Evolutionary conservation across 2,113 vertebrate species (phyloP), one percentile per base, ranked within the genome.

Genomic region (Vombatus ursinus): DNA sequence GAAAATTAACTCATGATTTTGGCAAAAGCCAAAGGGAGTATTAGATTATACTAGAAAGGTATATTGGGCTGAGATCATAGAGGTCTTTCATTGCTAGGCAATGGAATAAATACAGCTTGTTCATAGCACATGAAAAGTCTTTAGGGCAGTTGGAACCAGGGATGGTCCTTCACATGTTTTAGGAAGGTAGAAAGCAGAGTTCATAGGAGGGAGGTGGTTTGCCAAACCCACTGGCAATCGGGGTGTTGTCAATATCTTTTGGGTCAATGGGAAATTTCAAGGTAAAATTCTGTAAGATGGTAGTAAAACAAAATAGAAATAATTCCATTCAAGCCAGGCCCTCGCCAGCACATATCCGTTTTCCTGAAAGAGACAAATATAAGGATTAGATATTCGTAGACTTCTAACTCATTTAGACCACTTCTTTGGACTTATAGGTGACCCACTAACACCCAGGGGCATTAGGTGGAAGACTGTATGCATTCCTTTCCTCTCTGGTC

Each of bases 291-390:
- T 98, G 98, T 95, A 98, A 95, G 77, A 98, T 98, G 19, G 31
- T 50, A 92, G 96, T 96, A 57, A 98, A 94, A n/a, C n/a, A n/a
- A 96, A 98, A 95, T 91, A 98, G 51, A 95, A 99, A 98, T 61
- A 98, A 0, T 68, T 98, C 98, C 97, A 98, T 98, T 31, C 97
- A 95, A 92, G 98, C 98, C 96, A 99, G 95, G 90, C 97, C 93
- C 95, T 98, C 98, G 92, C 98, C 98, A 53, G 52, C 26, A 94
- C 98, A 98, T 10, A 92, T 0, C 0, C 98, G 97, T 93, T 98
- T 98, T 95, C 98, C 98, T 98, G 92, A 49, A 97, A 97, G 95
- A n/a, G 28, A 94, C 49, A 95, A 9, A 92, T 0, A 91, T 0
- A 16, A 16, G 31, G 12, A 68, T 68, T 68, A 37, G 31, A 68